Conservation (phyloP, 2,113 vertebrate genomes). For the Macaca mulatta region DNA sequence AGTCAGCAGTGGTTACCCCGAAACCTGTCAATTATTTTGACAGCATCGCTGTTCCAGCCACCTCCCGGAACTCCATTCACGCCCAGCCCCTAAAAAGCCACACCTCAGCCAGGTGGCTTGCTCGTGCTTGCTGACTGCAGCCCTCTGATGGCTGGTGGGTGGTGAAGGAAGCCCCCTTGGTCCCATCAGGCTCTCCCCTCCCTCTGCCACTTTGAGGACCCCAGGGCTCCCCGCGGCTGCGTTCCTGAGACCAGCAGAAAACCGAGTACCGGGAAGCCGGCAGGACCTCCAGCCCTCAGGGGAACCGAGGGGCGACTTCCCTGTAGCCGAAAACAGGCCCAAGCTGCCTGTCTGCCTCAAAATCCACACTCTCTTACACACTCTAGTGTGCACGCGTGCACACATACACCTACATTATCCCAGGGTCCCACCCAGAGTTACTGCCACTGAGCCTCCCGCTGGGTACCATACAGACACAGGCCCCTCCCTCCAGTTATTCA, state of each 20-base stretch:
- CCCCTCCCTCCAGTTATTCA: background rate
- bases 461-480: background rate
- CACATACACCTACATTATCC: background rate
- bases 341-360: background rate
- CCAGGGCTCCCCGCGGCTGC: background rate
- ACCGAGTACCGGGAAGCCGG: background rate
- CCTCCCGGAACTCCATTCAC: background rate
- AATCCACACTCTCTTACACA: background rate
- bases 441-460: background rate
- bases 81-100: background rate
- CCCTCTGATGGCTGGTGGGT: background rate
- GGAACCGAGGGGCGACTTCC: background rate
- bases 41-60: background rate
- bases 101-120: background rate
- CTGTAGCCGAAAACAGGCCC: background rate
- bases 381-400: background rate
- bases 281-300: background rate
- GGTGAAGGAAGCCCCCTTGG: background rate
- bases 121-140: background rate
- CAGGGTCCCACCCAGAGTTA: background rate
- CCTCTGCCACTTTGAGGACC: background rate
- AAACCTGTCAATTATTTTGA: background rate
- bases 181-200: background rate
- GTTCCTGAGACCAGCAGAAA: background rate
- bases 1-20: background rate